Evolutionary conservation across 2,888 invertebrate genomes (phyloP), one percentile per base, ranked within the genome.

Genomic region (Stegophylla sp.): DNA sequence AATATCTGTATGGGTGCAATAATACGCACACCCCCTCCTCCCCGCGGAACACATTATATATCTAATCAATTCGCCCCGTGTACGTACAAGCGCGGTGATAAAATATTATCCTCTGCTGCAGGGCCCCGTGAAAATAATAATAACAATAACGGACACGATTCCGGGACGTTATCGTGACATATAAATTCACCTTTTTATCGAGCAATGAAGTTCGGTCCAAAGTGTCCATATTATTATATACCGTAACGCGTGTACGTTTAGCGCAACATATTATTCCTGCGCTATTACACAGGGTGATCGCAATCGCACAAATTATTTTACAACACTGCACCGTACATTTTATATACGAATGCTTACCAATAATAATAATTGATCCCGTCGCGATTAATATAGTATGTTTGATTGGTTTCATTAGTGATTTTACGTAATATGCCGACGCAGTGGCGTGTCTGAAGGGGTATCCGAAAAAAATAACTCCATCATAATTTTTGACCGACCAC

Each of bases 131-230:
- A 63, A 48, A 20, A 63, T 74, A 28, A 63, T 63, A 61, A 48
- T 74, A 73, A 73, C 41, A 51, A 64, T 69, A 69, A 69, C 69
- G 74, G 74, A 45, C 74, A 61, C 63, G 63, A 74, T 59, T 34
- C 75, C 41, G 66, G 41, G 43, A 66, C 75, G 66, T 75, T 75
- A 75, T 75, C 75, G 63, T 23, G 64, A 75, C 64, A 51, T 75
- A 75, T 75, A 75, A 75, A 75, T 53, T 75, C 41, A 75, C 76
- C 76, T 76, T 76, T 75, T 76, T 76, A 67, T 56, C 76, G 76
- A 13, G 41, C 76, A 5, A 64, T 76, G 53, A 76, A 76, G 53
- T 66, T 67, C 56, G 67, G 66, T 51, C 51, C 41, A 64, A 67
- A 61, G 45, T 28, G 7, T n/a, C 56, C 4, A 34, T 34, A n/a